These are phyloP conservation scores for Mactra quadrangularis DNA, from an alignment of 1,140 invertebrate genomes.

Conservation along the genomic window DNA sequence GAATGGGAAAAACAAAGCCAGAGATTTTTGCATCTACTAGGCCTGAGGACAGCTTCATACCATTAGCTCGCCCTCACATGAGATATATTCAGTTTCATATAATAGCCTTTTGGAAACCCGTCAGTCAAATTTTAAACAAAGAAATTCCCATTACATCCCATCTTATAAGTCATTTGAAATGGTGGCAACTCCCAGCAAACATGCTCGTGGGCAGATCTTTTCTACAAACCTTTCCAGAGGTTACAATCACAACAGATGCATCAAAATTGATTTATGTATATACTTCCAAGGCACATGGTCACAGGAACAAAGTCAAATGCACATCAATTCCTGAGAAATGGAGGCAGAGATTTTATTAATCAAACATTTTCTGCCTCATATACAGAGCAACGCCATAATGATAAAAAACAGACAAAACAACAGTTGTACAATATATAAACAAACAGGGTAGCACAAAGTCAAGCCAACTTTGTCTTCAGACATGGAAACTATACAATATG, in stretches of 20 bases:
- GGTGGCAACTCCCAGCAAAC: slow-evolving; percentile 25
- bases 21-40: slow-evolving; percentile 7
- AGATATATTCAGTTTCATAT: slow-evolving; percentile 29
- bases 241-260: slow-evolving; percentile 38
- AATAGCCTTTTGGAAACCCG: slow-evolving; percentile 24
- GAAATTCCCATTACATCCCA: slow-evolving; percentile 17
- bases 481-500: slow-evolving; percentile 35
- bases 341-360: background rate
- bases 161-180: slow-evolving; percentile 5
- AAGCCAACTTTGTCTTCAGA: slow-evolving; percentile 3
- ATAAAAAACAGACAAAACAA: slow-evolving; percentile 26
- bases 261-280: slow-evolving; percentile 9
- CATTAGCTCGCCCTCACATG: slow-evolving; percentile 45
- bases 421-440: slow-evolving; percentile 46
- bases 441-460: slow-evolving; percentile 34
- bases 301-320: background rate
- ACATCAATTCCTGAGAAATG: slow-evolving; percentile 38
- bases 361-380: background rate
- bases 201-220: slow-evolving; percentile 11
- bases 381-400: background rate
- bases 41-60: slow-evolving; percentile 24
- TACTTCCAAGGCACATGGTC: background rate
- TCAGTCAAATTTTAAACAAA: background rate
- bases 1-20: background rate
- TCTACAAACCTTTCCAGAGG: background rate